phyloP scores from a whole-genome alignment of 2,888 invertebrate species.

The Julus scanicus region DNA sequence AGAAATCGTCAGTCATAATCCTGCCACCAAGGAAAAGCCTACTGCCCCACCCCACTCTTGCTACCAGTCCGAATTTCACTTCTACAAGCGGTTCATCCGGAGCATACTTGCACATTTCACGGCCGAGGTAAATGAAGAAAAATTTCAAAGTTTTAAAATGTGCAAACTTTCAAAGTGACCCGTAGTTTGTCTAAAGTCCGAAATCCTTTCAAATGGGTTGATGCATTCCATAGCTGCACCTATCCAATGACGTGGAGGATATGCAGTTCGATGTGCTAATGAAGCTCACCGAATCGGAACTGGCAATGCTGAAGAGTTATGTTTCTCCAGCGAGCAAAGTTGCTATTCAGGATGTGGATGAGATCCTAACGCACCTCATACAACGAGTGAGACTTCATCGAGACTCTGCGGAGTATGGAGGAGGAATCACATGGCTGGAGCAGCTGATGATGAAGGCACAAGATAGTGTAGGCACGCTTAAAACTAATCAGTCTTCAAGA shows the following conservation, averaged over 20 bases:
- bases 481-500: not conserved
- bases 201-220: too few relatives aligned
- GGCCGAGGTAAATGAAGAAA: not conserved
- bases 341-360: constrained; percentile 48
- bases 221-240: not conserved
- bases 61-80: not conserved
- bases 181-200: too few relatives aligned
- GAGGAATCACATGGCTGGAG: not conserved
- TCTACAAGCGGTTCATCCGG: not conserved
- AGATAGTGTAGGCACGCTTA: not conserved
- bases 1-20: too few relatives aligned
- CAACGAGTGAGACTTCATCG: not conserved
- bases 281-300: constrained; percentile 8
- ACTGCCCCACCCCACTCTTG: not conserved
- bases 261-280: constrained; percentile 48
- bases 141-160: too few relatives aligned
- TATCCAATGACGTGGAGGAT: not conserved
- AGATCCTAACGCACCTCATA: constrained; percentile 40
- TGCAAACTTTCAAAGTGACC: too few relatives aligned
- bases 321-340: not conserved
- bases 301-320: not conserved
- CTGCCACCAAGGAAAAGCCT: not conserved
- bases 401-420: not conserved
- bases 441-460: not conserved
- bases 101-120: not conserved